Percentiles rank a stretch among this genome's conserved stretches.
Conservation (phyloP, 2,888 invertebrate genomes). For the Acronicta psi region DNA sequence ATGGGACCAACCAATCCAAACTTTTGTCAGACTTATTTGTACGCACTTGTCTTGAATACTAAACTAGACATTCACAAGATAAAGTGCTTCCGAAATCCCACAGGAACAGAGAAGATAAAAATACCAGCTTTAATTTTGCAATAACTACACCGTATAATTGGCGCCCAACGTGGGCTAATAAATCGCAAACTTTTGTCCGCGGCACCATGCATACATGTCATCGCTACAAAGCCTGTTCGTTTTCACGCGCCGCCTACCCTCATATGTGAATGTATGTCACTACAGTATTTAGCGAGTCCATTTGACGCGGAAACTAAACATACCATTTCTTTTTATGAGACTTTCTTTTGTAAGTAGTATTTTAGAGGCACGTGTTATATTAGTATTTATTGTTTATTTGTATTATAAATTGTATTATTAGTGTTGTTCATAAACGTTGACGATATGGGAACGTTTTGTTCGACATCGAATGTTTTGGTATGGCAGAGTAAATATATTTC, state of each 20-base stretch:
- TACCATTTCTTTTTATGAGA: constrained; percentile 38
- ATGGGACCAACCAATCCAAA: constrained; percentile 21
- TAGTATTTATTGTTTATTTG: constrained; percentile 19
- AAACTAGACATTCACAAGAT: too few relatives aligned
- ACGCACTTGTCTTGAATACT: too few relatives aligned
- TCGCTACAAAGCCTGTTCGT: constrained; percentile 22
- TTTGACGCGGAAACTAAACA: constrained; percentile 34
- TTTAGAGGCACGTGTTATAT: constrained; percentile 7
- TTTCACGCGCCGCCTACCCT: constrained; percentile 18
- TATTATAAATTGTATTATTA: constrained; percentile 21
- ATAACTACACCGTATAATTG: constrained; percentile 17
- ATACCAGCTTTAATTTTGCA: constrained; percentile 2
- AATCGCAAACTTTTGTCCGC: constrained; percentile 16
- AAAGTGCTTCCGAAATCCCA: constrained; percentile 1
- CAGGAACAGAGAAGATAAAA: neutral
- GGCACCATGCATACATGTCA: constrained; percentile 21
- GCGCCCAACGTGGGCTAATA: constrained; percentile 26
- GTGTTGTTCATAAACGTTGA: constrained; percentile 24
- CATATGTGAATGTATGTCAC: constrained; percentile 28
- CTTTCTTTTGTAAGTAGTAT: constrained; percentile 18
- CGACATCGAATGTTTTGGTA: constrained; percentile 14
- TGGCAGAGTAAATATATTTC: constrained; percentile 1
- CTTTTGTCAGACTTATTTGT: constrained; percentile 1
- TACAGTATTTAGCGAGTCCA: constrained; percentile 34
- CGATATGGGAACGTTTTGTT: constrained; percentile 3